Conservation (phyloP, 2,888 invertebrate genomes). For the Dryadula phaetusa region DNA sequence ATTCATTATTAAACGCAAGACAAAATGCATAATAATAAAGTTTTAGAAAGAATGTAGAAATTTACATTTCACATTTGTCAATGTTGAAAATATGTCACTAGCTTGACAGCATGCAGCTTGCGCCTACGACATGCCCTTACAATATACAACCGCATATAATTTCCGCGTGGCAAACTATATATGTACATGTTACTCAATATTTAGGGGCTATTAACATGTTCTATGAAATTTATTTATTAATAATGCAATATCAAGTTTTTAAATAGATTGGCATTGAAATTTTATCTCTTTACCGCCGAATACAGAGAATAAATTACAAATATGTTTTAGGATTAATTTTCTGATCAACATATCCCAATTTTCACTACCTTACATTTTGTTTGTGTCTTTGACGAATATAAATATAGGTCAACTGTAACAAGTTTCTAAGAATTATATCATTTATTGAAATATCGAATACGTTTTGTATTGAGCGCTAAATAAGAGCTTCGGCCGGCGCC, state of each 20-base stretch:
- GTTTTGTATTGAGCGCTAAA: constrained; percentile 41
- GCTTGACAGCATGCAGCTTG: constrained; percentile 1
- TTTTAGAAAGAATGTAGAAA: neutral
- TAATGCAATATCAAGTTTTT: too few relatives aligned
- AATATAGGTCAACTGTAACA: neutral
- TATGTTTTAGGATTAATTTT: neutral
- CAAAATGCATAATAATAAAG: neutral
- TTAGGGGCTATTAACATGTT: too few relatives aligned
- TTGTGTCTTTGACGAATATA: too few relatives aligned
- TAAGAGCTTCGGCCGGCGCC: constrained; percentile 46
- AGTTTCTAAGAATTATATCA: neutral
- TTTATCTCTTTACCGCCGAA: too few relatives aligned
- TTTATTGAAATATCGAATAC: constrained; percentile 36
- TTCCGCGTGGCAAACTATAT: constrained; percentile 5
- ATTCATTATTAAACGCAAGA: neutral
- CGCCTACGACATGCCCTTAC: constrained; percentile 5
- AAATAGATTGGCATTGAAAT: too few relatives aligned
- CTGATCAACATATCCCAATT: neutral
- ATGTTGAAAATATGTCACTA: constrained; percentile 8
- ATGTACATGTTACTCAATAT: too few relatives aligned
- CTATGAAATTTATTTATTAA: too few relatives aligned
- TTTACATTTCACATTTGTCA: neutral
- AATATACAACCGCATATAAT: constrained; percentile 17
- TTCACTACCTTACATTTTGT: too few relatives aligned
- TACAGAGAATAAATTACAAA: neutral